Evolutionary conservation across 2,797 vertebrate species (phyloP).

Genomic region (Myotis pilosus): DNA sequence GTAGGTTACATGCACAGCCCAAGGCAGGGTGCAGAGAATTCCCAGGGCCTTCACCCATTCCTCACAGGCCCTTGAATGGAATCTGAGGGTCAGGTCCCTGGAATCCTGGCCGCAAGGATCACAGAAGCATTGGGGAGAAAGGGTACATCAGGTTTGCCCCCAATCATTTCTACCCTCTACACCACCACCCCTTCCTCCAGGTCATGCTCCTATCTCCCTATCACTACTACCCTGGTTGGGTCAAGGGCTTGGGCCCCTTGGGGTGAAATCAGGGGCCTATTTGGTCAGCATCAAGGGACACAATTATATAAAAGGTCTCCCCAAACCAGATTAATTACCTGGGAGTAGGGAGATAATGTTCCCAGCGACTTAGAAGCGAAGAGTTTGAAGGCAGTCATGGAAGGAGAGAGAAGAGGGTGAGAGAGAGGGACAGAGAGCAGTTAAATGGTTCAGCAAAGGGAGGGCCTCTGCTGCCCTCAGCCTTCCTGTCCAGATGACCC

Average conservation of each 20-base stretch:
- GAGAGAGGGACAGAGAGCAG: slow-evolving; percentile 46
- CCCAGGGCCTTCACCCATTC: not conserved
- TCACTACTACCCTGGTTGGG: not conserved
- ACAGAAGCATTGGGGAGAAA: not conserved
- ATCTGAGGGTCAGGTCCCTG: not conserved
- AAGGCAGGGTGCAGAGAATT: not conserved
- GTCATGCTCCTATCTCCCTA: not conserved
- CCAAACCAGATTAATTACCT: slow-evolving; percentile 84
- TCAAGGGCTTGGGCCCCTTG: not conserved
- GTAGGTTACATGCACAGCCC: not conserved
- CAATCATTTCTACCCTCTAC: not conserved
- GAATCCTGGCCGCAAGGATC: not conserved
- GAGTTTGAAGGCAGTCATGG: slow-evolving; percentile 69
- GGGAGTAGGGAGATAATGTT: slow-evolving; percentile 93
- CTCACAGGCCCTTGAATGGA: not conserved
- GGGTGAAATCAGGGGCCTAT: not conserved
- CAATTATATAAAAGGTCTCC: not conserved
- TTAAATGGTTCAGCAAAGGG: not conserved
- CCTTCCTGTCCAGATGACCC: too few relatives aligned
- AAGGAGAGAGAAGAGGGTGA: slow-evolving; percentile 48
- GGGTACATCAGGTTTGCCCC: not conserved
- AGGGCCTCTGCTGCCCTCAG: not conserved
- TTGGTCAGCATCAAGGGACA: not conserved
- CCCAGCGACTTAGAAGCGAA: slow-evolving; percentile 89
- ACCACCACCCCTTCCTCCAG: not conserved